Evolutionary conservation across 2,797 vertebrate species (phyloP), one percentile per base, ranked within the genome.

Genomic region (Diplodus puntazzo): DNA sequence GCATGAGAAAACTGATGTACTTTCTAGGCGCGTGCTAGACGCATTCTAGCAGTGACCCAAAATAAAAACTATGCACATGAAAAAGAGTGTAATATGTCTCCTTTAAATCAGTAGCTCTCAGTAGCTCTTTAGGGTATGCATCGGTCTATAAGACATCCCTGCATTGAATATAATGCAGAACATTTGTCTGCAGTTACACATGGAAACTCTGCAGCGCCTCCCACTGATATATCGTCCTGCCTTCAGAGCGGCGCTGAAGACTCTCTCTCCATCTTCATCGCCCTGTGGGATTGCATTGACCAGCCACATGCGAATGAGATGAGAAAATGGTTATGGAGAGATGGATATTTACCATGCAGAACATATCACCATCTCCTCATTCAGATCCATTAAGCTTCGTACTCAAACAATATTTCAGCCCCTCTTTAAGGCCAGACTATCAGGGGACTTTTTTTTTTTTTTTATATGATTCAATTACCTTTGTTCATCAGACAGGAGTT

Each of bases 311-410:
- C 72, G 80, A 86, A 88, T 79, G 55, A 54, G 83, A 70, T 69
- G 66, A 66, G 75, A 85, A 76, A 82, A 61, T 58, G 67, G 66
- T 79, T 88, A 77, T 60, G 54, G 66, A 53, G 70, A 72, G 79
- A 86, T 75, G 69, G 70, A 79, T 93, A 84, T 89, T 91, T 81
- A 84, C 86, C 46, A 79, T 87, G 79, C 86, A 81, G 73, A 87
- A 82, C 77, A 78, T 81, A 83, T 91, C 69, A 46, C 72, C 5
- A 3, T 63, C 72, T 63, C 57, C 52, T 64, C 54, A 85, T 84
- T 86, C 77, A 64, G 46, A 89, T 11, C 71, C 80, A 89, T 90
- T 88, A 88, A 55, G 46, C 69, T 77, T 34, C 5, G 3, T 59
- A 72, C 70, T 89, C 73, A 81, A 77, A 85, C 67, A 77, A 80